A percentile compares a stretch with the other conserved stretches of the same genome.
phyloP scores from a whole-genome alignment of 2,888 invertebrate species.

The Gortyna flavago region DNA sequence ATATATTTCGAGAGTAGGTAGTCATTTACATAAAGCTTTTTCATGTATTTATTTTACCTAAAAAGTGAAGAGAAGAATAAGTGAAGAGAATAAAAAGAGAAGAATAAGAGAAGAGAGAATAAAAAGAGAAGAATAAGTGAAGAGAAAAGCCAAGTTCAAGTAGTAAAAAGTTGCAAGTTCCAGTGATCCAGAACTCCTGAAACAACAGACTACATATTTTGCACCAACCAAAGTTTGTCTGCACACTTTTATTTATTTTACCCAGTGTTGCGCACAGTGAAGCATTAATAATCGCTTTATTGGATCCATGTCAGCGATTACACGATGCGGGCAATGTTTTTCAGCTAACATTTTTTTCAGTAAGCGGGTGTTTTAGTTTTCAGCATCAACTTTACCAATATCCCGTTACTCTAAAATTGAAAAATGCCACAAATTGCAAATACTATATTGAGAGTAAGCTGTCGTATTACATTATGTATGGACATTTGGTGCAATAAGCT shows the following conservation, averaged over 20 bases:
- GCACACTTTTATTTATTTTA: neutral
- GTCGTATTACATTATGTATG: conserved; percentile 11
- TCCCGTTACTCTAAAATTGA: conserved; percentile 19
- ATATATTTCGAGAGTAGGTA: neutral
- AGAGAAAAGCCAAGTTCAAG: neutral
- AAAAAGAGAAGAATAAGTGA: too few species aligned
- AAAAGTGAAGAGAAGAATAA: neutral
- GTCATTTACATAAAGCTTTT: neutral
- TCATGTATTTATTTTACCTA: neutral
- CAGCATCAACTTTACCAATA: conserved; percentile 19
- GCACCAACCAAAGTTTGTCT: neutral
- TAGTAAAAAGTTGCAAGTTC: neutral
- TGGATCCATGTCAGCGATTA: conserved; percentile 21
- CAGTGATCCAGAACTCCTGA: neutral
- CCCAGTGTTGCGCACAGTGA: neutral
- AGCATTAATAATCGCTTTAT: conserved; percentile 38
- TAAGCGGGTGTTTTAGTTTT: conserved; percentile 25
- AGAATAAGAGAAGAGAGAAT: too few species aligned
- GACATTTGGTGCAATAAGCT: conserved; percentile 3
- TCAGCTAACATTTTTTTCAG: conserved; percentile 5
- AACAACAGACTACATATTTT: neutral
- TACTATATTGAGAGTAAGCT: conserved; percentile 5
- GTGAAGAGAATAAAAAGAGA: too few species aligned
- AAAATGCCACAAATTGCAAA: conserved; percentile 36
- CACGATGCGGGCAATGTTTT: conserved; percentile 15